Evolutionary conservation across 2,797 vertebrate species (phyloP).

Genomic region (Periophthalmus magnuspinnatus): DNA sequence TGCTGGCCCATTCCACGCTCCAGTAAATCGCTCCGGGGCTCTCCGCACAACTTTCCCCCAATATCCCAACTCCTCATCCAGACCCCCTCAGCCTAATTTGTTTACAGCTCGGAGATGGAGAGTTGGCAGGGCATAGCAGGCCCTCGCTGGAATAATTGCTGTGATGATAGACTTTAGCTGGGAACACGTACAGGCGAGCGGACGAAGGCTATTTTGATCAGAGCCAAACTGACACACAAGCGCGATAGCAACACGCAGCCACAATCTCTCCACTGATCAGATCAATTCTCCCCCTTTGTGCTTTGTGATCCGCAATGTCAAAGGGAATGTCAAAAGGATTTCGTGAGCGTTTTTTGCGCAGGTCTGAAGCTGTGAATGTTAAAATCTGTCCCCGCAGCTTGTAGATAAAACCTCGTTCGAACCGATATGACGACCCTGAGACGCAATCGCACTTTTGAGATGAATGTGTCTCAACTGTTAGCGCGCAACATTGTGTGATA

Average conservation of each 20-base stretch:
- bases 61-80: constrained; percentile 48
- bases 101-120: constrained; percentile 64
- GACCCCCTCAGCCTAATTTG: constrained; percentile 65
- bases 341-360: constrained; percentile 8
- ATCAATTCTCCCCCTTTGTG: constrained; percentile 38
- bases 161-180: constrained; percentile 65
- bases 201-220: constrained; percentile 56
- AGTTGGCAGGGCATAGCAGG: constrained; percentile 54
- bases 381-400: constrained; percentile 26
- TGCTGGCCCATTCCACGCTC: constrained; percentile 23
- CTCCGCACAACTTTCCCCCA: constrained; percentile 46
- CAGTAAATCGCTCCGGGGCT: constrained; percentile 30
- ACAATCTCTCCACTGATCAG: constrained; percentile 41
- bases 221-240: constrained; percentile 31
- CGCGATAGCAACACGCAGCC: constrained; percentile 15
- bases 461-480: constrained; percentile 11
- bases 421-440: neutral
- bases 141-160: constrained; percentile 68
- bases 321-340: constrained; percentile 41
- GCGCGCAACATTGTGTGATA: constrained; percentile 8
- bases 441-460: constrained; percentile 10
- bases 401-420: constrained; percentile 11
- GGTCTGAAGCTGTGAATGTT: constrained; percentile 18
- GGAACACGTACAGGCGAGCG: constrained; percentile 52
- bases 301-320: constrained; percentile 34